Evolutionary conservation across 2,888 invertebrate genomes (phyloP).

Genomic region (Anoncus sp.): DNA sequence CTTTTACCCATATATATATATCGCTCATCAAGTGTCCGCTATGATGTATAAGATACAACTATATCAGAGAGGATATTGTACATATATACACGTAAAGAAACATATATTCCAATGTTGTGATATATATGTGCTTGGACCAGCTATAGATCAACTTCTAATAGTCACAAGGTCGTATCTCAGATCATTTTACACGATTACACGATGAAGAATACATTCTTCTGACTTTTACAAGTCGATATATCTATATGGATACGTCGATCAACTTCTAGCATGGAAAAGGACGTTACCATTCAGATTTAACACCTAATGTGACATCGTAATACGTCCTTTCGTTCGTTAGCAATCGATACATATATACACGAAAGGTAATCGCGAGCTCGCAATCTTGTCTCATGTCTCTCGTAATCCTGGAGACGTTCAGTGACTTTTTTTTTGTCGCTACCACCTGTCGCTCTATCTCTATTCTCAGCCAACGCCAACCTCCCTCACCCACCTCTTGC

Average conservation of each 20-base stretch:
- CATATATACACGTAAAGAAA: too few relatives aligned
- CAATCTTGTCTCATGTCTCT: constrained; percentile 20
- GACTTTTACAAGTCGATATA: background rate
- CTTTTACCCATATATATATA: constrained; percentile 14
- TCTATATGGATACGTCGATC: background rate
- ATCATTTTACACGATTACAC: constrained; percentile 3
- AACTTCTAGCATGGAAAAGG: background rate
- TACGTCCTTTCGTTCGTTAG: constrained; percentile 1
- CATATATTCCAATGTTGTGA: background rate
- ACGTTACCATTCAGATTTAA: constrained; percentile 45
- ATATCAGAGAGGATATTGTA: constrained; percentile 20
- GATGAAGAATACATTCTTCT: constrained; percentile 2
- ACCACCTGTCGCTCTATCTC: constrained; percentile 75
- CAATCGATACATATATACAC: constrained; percentile 2
- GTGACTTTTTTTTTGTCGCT: constrained; percentile 74
- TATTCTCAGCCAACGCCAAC: background rate
- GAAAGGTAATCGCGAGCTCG: constrained; percentile 20
- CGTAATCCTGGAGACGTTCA: constrained; percentile 73
- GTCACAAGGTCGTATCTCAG: background rate
- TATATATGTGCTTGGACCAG: background rate
- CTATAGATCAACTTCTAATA: background rate
- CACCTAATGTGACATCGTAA: background rate
- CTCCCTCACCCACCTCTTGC: constrained; percentile 67
- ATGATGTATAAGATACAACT: background rate
- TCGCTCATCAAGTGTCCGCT: constrained; percentile 44